These are phyloP conservation scores for Hirtodrosophila histrioides DNA, from an alignment of 2,888 invertebrate species.

Conservation along the genomic window DNA sequence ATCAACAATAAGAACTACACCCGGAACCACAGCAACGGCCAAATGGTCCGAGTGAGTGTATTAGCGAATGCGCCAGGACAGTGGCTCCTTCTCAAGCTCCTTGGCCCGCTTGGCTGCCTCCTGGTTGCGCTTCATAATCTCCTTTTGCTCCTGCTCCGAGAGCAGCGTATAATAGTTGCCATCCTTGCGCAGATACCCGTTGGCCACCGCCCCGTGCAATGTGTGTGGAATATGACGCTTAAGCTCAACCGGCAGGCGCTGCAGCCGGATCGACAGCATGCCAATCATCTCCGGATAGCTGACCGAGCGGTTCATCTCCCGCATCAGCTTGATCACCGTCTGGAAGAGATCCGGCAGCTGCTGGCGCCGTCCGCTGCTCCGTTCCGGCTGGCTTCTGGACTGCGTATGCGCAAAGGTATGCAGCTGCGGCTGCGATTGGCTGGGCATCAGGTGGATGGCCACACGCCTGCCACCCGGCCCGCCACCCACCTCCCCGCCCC, in stretches of 20 bases:
- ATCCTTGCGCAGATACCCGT: constrained; percentile 61
- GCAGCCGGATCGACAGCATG: constrained; percentile 46
- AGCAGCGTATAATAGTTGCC: constrained; percentile 56
- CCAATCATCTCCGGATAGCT: constrained; percentile 61
- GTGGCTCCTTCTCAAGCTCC: constrained; percentile 63
- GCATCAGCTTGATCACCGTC: constrained; percentile 45
- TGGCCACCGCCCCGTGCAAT: constrained; percentile 50
- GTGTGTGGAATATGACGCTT: constrained; percentile 64
- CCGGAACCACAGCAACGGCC: constrained; percentile 11
- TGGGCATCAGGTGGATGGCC: constrained; percentile 15
- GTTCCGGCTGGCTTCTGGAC: neutral
- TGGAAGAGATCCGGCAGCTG: constrained; percentile 51
- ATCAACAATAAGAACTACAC: constrained; percentile 21
- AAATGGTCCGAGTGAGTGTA: neutral
- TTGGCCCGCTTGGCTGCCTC: constrained; percentile 64
- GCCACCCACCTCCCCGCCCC: neutral
- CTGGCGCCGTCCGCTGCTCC: constrained; percentile 17
- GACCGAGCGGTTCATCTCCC: constrained; percentile 51
- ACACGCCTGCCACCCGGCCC: neutral
- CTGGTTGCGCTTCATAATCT: constrained; percentile 54
- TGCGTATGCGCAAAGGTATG: constrained; percentile 5
- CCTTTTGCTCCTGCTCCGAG: constrained; percentile 55
- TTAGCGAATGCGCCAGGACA: constrained; percentile 69
- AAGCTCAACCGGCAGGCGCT: constrained; percentile 52
- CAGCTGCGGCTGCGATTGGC: constrained; percentile 43